Evolutionary conservation across 2,113 vertebrate genomes (phyloP).

Genomic region (Orthonyx spaldingii): DNA sequence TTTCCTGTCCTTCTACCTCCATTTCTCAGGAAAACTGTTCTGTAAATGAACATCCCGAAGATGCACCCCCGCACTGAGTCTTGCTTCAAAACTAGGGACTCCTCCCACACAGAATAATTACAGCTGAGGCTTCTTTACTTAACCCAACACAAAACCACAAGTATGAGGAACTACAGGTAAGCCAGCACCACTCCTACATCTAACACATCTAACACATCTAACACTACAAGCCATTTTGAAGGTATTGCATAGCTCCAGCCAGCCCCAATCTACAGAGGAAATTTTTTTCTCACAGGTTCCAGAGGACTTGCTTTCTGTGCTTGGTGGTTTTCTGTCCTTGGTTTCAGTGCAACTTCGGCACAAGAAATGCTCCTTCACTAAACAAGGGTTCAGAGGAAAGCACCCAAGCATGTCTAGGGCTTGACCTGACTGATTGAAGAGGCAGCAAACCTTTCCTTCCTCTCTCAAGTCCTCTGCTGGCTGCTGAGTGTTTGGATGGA

Average conservation of each 20-base stretch:
- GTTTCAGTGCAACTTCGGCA: neutral
- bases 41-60: neutral
- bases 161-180: neutral
- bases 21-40: neutral
- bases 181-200: neutral
- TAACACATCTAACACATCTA: neutral
- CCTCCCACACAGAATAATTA: neutral
- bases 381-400: neutral
- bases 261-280: neutral
- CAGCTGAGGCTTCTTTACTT: neutral
- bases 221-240: neutral
- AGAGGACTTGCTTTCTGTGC: neutral
- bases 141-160: neutral
- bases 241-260: neutral
- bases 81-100: neutral
- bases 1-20: neutral
- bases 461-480: neutral
- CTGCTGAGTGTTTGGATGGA: neutral
- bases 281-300: neutral
- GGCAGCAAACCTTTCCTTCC: neutral
- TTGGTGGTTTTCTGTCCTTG: neutral
- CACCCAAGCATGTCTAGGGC: fast-evolving
- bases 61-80: neutral
- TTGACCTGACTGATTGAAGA: neutral
- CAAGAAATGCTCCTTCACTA: neutral